These are phyloP conservation scores for Rhogogaster chlorosoma DNA, from an alignment of 2,888 invertebrate genomes.

Conservation along the genomic window DNA sequence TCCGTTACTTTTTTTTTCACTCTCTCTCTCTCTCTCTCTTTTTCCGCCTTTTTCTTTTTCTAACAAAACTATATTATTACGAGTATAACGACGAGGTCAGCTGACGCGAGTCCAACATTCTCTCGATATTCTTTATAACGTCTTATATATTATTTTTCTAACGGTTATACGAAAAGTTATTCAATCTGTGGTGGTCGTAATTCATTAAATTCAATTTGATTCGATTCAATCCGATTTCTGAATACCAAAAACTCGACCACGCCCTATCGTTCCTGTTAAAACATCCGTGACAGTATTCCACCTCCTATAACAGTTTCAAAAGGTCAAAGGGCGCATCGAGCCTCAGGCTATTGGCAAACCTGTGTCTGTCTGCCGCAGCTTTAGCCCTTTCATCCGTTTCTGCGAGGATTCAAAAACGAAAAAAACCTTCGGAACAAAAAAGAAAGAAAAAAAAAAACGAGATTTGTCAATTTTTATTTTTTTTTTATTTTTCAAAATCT, in stretches of 20 bases:
- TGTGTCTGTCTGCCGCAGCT: background rate
- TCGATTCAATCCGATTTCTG: background rate
- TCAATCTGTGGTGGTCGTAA: too few relatives aligned
- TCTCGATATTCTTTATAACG: background rate
- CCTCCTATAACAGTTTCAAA: background rate
- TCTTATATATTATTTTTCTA: background rate
- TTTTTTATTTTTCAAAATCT: too few relatives aligned
- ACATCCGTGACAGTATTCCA: background rate
- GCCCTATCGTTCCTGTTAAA: background rate
- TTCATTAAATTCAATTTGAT: background rate
- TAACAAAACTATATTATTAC: background rate
- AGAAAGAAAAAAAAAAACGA: background rate
- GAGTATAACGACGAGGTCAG: background rate
- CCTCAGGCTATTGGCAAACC: constrained; percentile 26
- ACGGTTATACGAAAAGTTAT: background rate
- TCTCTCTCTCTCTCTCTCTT: background rate
- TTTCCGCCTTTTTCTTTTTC: background rate
- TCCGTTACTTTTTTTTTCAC: background rate
- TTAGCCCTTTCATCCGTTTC: background rate
- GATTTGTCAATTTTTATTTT: too few relatives aligned
- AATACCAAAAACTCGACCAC: background rate
- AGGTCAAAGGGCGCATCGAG: constrained; percentile 4
- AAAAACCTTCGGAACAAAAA: background rate
- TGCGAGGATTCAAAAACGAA: background rate
- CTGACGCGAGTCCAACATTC: background rate